Conservation (phyloP, 2,888 invertebrate species). For the Drosophila koepferae region DNA sequence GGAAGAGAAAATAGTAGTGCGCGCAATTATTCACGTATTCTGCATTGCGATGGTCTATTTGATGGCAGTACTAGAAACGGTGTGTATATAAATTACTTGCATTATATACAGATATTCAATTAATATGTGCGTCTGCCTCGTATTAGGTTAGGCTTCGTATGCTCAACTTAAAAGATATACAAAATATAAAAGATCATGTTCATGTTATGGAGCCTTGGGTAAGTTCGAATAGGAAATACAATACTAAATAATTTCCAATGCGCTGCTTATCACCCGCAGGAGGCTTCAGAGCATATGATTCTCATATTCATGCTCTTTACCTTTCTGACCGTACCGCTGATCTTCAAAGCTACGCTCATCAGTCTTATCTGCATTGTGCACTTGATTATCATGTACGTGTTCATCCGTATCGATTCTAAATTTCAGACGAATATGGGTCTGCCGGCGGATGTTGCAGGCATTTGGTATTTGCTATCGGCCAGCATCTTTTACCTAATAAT, state of each 20-base stretch:
- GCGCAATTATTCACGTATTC: conserved; percentile 82
- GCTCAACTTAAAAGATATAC: not conserved
- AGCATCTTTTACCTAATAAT: conserved; percentile 91
- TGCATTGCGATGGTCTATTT: conserved; percentile 89
- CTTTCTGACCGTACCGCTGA: conserved; percentile 92
- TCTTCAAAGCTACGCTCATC: conserved; percentile 91
- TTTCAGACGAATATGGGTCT: conserved; percentile 88
- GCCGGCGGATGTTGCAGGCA: conserved; percentile 89
- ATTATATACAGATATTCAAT: not conserved
- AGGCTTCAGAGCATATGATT: conserved; percentile 86
- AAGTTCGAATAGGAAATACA: not conserved
- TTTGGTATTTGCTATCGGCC: conserved; percentile 87
- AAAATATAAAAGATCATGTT: rapidly evolving
- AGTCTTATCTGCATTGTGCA: conserved; percentile 87
- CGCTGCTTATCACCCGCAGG: conserved; percentile 46
- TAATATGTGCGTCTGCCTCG: not conserved
- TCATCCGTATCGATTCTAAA: conserved; percentile 20
- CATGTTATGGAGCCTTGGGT: not conserved
- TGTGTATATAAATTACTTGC: conserved; percentile 11
- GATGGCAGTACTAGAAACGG: conserved; percentile 47
- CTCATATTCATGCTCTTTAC: conserved; percentile 88
- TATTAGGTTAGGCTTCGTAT: not conserved
- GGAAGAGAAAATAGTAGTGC: conserved; percentile 23
- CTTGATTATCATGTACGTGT: conserved; percentile 87
- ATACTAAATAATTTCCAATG: not conserved